Base-by-base conservation (phyloP, 2,113 vertebrate species). In the Alexandromys fortis region DNA sequence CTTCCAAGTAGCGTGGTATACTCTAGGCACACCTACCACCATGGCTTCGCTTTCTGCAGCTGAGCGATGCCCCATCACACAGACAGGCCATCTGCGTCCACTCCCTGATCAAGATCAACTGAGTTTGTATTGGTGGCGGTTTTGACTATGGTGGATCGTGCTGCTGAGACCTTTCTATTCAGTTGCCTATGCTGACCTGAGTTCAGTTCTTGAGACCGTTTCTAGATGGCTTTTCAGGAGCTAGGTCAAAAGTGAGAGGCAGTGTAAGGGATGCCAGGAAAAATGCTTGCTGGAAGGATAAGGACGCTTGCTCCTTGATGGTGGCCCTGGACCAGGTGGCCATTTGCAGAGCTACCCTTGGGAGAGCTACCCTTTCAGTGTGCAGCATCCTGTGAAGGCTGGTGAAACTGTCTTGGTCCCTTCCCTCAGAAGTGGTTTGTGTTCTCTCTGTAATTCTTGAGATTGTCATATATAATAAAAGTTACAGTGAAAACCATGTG, bases 1-100 rank as follows among this genome's bases (percentile, higher is more conserved):
- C n/a, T 72, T 22, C 5, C 28, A 2, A 17, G 22, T 13, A 49
- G 21, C 10, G 0, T 11, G 24, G 7, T 1, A 0, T 33, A 7
- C 65, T 6, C 8, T 12, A n/a, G 72, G 21, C 11, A 45, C 17
- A 24, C 33, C 21, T 1, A 0, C 17, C 38, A 21, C 3, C 2
- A 3, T 6, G 3, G 35, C 58, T 0, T 49, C 1, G 45, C 6
- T n/a, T n/a, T 7, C 81, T 12, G 17, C 1, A 22, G 58, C 61
- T n/a, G 14, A 24, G 86, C 2, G 2, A 6, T 16, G 38, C 5
- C 30, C 49, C n/a, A 4, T 8, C 5, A 17, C 35, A 2, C 42
- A 65, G 28, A 63, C 4, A n/a, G 35, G 21, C 7, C 42, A 1
- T 1, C 0, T n/a, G 38, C 6, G 47, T 17, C 13, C 24, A 17